These are phyloP conservation scores for Leptinotarsa defecta DNA, from an alignment of 1,140 invertebrate genomes.

Conservation along the genomic window DNA sequence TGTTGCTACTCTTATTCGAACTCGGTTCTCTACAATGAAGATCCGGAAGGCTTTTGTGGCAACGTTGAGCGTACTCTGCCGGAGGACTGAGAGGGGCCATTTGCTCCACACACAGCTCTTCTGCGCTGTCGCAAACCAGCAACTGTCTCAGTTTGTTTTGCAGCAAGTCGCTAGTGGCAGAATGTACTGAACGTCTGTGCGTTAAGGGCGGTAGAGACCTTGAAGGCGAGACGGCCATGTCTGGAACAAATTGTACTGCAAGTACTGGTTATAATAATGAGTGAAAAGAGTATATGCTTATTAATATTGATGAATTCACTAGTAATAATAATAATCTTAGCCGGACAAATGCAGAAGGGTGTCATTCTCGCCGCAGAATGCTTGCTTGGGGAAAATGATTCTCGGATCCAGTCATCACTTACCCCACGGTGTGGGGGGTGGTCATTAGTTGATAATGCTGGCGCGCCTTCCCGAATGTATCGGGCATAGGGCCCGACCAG, in stretches of 20 bases:
- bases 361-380: too few species aligned
- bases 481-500: too few species aligned
- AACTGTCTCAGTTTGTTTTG: conserved; percentile 79
- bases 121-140: conserved; percentile 71
- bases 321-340: too few species aligned
- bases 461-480: too few species aligned
- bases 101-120: conserved; percentile 54
- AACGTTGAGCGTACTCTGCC: conserved; percentile 62
- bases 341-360: too few species aligned
- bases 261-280: too few species aligned
- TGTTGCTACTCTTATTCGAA: conserved; percentile 59
- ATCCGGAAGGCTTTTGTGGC: conserved; percentile 85
- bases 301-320: too few species aligned
- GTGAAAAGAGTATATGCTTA: too few species aligned
- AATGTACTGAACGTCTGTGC: conserved; percentile 55
- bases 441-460: too few species aligned
- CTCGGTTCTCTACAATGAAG: conserved; percentile 63
- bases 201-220: conserved; percentile 62
- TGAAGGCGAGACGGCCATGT: conserved; percentile 63
- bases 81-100: conserved; percentile 66
- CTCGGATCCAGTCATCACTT: too few species aligned
- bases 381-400: too few species aligned
- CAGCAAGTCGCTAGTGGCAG: conserved; percentile 65
- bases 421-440: too few species aligned
- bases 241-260: conserved; percentile 50